Percentiles rank a stretch among this genome's conserved stretches.
These are phyloP conservation scores for Pterostichus niger DNA, from an alignment of 2,888 invertebrate species.

Conservation along the genomic window DNA sequence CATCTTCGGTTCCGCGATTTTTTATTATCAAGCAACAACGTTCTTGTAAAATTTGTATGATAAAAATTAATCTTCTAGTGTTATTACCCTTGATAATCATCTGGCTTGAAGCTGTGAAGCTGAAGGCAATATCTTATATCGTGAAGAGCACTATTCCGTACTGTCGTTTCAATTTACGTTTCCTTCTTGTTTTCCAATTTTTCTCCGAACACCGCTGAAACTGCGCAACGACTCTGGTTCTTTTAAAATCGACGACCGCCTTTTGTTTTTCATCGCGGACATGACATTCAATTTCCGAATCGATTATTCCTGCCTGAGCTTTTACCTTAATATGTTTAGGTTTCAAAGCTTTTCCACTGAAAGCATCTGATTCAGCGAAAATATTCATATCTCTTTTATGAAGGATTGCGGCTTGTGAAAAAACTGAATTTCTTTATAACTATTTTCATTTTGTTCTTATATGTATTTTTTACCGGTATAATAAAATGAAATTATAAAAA, in stretches of 20 bases:
- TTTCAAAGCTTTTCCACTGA: conserved; percentile 53
- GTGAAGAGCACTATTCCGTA: neutral
- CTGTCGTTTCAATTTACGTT: neutral
- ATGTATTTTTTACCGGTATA: too few species aligned
- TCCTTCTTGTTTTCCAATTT: conserved; percentile 19
- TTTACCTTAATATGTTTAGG: conserved; percentile 61
- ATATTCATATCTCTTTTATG: conserved; percentile 25
- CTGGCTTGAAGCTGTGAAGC: too few species aligned
- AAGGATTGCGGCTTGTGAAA: neutral
- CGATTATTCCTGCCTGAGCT: conserved; percentile 56
- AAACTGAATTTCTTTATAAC: neutral
- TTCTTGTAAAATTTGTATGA: too few species aligned
- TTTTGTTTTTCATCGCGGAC: conserved; percentile 50
- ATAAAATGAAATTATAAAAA: too few species aligned
- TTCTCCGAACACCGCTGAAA: conserved; percentile 29
- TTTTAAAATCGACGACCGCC: conserved; percentile 37
- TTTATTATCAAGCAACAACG: too few species aligned
- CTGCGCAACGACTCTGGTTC: conserved; percentile 24
- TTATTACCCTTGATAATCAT: too few species aligned
- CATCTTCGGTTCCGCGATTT: too few species aligned
- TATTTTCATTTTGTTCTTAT: neutral
- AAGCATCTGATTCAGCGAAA: conserved; percentile 53
- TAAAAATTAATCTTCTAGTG: too few species aligned
- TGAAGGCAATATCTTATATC: too few species aligned
- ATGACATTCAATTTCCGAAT: conserved; percentile 63